Evolutionary conservation across 2,797 vertebrate genomes (phyloP).

Genomic region (Brachyrhaphis roseni): DNA sequence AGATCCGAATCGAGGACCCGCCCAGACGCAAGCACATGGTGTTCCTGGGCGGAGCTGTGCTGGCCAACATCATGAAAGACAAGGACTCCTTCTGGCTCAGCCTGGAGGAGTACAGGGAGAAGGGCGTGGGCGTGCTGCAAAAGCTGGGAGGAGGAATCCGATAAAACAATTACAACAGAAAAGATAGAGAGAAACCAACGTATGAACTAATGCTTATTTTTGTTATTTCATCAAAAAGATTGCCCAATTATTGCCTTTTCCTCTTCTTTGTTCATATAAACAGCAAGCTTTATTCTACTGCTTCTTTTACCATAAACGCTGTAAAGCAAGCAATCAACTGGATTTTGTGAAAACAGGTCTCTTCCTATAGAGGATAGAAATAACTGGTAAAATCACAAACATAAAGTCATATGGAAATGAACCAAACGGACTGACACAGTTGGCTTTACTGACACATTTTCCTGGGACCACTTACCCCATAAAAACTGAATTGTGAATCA

Average conservation of each 20-base stretch:
- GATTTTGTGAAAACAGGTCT: neutral
- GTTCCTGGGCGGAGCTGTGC: conserved; percentile 84
- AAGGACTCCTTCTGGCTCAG: conserved; percentile 85
- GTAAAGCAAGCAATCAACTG: neutral
- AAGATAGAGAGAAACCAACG: neutral
- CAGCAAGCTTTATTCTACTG: neutral
- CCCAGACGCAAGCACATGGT: conserved; percentile 86
- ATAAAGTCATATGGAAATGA: neutral
- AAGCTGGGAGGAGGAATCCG: conserved; percentile 78
- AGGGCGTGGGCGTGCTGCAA: conserved; percentile 78
- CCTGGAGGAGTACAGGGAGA: conserved; percentile 80
- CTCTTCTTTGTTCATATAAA: neutral
- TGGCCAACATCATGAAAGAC: conserved; percentile 88
- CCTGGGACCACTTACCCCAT: neutral
- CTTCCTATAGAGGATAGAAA: neutral
- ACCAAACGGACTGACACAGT: neutral
- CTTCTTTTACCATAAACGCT: neutral
- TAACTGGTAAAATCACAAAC: neutral
- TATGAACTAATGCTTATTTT: neutral
- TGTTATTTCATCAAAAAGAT: neutral
- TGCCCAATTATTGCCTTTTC: neutral
- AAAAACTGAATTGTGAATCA: neutral
- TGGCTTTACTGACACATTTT: neutral
- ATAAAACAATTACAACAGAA: conserved; percentile 32
- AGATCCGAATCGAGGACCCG: conserved; percentile 86